Evolutionary conservation across 2,888 invertebrate species (phyloP).

Genomic region (Leucophora obtusa): DNA sequence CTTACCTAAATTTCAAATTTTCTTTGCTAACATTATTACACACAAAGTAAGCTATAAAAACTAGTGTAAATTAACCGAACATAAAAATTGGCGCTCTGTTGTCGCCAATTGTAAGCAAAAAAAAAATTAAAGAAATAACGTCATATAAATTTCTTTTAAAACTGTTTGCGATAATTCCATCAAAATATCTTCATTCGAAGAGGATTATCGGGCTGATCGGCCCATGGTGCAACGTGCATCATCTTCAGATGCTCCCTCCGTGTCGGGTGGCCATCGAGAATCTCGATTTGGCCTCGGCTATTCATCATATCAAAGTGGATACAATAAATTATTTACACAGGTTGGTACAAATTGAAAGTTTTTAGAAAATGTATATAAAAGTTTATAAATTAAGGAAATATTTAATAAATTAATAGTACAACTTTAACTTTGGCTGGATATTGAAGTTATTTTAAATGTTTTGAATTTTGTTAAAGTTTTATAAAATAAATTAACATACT

Average conservation of each 20-base stretch:
- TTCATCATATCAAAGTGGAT: conserved; percentile 78
- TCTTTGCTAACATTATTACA: conserved; percentile 1
- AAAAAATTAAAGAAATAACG: neutral
- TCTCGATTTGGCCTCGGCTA: conserved; percentile 79
- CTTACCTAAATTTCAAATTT: conserved; percentile 47
- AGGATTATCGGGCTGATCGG: conserved; percentile 79
- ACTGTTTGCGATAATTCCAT: conserved; percentile 70
- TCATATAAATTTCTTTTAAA: conserved; percentile 65
- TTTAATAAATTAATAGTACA: too few species aligned
- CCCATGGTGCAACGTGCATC: conserved; percentile 80
- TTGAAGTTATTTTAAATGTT: too few species aligned
- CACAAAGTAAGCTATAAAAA: neutral
- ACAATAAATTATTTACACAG: conserved; percentile 79
- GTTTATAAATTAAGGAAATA: too few species aligned
- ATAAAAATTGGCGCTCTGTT: conserved; percentile 51
- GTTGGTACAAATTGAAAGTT: conserved; percentile 67
- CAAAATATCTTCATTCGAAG: conserved; percentile 79
- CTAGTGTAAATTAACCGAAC: conserved; percentile 4
- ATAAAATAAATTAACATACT: too few species aligned
- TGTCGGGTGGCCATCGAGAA: conserved; percentile 78
- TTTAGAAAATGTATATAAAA: too few species aligned
- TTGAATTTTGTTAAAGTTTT: too few species aligned
- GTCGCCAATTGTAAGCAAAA: conserved; percentile 40
- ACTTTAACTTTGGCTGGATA: too few species aligned
- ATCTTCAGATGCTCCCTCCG: conserved; percentile 78